Evolutionary conservation across 2,888 invertebrate species (phyloP).

Genomic region (Dolichopus griseipennis): DNA sequence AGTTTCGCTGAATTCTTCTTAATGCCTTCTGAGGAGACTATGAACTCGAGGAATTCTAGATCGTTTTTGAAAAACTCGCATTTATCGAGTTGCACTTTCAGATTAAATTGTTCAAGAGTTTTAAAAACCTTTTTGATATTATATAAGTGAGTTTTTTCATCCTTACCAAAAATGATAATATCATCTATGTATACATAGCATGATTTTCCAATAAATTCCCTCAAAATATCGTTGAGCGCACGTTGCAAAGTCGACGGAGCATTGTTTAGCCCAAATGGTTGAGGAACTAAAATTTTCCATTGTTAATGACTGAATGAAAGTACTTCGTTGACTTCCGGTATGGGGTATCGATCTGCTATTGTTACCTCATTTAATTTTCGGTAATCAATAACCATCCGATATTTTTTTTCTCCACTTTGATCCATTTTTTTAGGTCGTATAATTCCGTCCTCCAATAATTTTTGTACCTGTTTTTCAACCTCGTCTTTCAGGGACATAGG

Average conservation of each 20-base stretch:
- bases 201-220: background rate
- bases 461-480: no score
- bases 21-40: constrained; percentile 25
- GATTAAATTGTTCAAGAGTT: background rate
- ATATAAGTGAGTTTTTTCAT: background rate
- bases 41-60: constrained; percentile 32
- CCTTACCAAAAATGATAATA: background rate
- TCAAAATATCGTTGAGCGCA: background rate
- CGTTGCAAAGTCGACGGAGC: background rate
- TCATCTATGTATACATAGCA: constrained; percentile 8
- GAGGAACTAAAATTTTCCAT: background rate
- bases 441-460: no score
- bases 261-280: constrained; percentile 2
- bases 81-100: constrained; percentile 24
- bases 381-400: background rate
- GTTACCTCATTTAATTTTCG: background rate
- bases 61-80: constrained; percentile 28
- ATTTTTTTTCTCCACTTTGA: background rate
- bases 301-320: background rate
- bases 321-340: background rate
- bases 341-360: background rate
- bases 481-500: no score
- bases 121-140: background rate
- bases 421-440: no score
- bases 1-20: constrained; percentile 26